Percentiles rank a stretch among this genome's conserved stretches.
Conservation (phyloP, 53 echinoderm and acorn worm genomes). For the Temnopleurus reevesii region DNA sequence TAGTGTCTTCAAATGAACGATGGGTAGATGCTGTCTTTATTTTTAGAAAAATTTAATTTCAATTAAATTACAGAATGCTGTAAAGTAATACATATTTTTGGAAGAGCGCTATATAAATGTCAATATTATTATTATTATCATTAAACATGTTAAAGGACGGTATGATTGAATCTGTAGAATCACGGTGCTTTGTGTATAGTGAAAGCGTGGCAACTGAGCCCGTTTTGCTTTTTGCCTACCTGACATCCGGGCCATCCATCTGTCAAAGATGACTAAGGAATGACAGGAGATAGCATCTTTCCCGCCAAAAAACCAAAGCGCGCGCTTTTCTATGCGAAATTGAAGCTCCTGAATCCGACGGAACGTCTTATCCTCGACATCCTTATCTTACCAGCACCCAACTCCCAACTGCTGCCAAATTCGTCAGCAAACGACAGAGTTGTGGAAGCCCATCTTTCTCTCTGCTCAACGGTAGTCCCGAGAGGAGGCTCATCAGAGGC, state of each 20-base stretch:
- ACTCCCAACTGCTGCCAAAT: slow-evolving; percentile 48
- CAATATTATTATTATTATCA: too few species aligned
- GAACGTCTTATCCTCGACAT: slow-evolving; percentile 53
- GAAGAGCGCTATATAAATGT: too few species aligned
- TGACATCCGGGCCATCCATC: slow-evolving; percentile 45
- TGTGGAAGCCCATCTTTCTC: slow-evolving; percentile 17
- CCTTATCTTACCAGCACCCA: slow-evolving; percentile 50
- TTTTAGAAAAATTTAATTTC: too few species aligned
- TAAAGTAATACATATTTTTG: too few species aligned
- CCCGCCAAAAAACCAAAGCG: slow-evolving; percentile 49
- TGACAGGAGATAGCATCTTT: slow-evolving; percentile 58
- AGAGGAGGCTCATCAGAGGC: background rate
- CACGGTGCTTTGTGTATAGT: too few species aligned
- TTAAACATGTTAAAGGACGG: too few species aligned
- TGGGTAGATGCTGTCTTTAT: too few species aligned
- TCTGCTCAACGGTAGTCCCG: slow-evolving; percentile 1
- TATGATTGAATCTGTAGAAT: too few species aligned
- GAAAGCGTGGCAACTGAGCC: background rate
- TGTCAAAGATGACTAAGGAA: slow-evolving; percentile 50
- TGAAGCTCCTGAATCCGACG: slow-evolving; percentile 31
- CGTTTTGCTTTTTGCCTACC: background rate
- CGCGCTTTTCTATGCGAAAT: slow-evolving; percentile 40
- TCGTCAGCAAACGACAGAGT: slow-evolving; percentile 52
- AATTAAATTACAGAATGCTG: too few species aligned
- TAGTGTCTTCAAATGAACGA: too few species aligned